Base-by-base conservation (phyloP, 1,140 invertebrate species). In the Rhopalosiphum padi region DNA sequence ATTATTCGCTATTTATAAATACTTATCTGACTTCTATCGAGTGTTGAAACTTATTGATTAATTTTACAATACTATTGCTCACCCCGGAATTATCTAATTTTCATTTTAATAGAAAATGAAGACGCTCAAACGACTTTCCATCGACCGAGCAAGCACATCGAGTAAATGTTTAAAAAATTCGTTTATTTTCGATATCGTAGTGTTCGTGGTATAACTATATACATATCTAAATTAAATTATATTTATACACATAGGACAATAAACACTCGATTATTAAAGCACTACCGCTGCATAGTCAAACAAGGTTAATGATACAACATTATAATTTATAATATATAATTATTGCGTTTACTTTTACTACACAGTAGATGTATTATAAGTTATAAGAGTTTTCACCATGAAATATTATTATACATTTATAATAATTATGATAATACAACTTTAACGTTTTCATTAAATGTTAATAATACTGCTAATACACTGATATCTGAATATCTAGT, bases 281-380 rank as follows among this genome's bases (percentile, higher is more conserved):
- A n/a, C 30, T 5, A n/a, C 3, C 21, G 11, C 30, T n/a, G 30
- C 30, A 68, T 11, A 68, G 60, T 68, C 60, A 68, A 68, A 68
- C 60, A 68, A 68, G 60, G 60, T 68, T 68, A 68, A 68, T 68
- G 4, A 30, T 68, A 68, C 60, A n/a, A 15, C 60, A n/a, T 68
- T 68, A 68, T 68, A 68, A 68, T 60, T 60, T 60, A 60, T 60
- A n/a, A n/a, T 68, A 68, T 68, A 25, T 68, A 68, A 68, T 68
- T 68, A 68, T 68, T 68, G 60, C 60, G 30, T 68, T 68, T 68
- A 68, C 60, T 68, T 68, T 68, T 68, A 68, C 60, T 68, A 68
- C 60, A 68, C 30, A 30, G 60, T 68, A 68, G 30, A 15, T 55
- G 25, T 9, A 60, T 11, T 60, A 60, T 60, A 60, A 60, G 7